phyloP scores from a whole-genome alignment of 2,113 vertebrate species.

The Thymallus thymallus region DNA sequence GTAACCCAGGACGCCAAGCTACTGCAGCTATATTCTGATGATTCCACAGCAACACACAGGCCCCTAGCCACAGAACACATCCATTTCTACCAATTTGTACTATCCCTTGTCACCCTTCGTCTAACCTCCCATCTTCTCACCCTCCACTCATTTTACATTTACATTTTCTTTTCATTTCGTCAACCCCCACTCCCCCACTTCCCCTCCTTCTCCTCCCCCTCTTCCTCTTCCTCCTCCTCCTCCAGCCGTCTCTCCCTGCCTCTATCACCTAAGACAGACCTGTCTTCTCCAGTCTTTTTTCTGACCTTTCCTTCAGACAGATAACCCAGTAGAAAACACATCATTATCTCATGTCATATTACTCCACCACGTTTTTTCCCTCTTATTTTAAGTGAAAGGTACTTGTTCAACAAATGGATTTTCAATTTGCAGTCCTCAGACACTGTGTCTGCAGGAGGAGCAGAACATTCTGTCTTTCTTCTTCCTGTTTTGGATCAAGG shows the following conservation, averaged over 20 bases:
- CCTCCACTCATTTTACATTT: too few species aligned
- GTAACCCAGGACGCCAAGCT: conserved; percentile 68
- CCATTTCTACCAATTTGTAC: conserved; percentile 65
- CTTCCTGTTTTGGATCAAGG: not conserved
- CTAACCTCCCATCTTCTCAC: not conserved
- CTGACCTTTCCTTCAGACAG: conserved; percentile 84
- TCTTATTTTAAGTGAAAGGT: conserved; percentile 76
- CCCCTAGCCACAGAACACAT: conserved; percentile 79
- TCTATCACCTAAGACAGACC: conserved; percentile 40
- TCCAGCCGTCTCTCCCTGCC: not conserved
- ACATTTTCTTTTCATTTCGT: not conserved
- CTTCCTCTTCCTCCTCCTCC: not conserved
- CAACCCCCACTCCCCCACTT: not conserved
- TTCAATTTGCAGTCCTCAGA: conserved; percentile 56
- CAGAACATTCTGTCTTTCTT: not conserved
- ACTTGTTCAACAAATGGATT: conserved; percentile 80
- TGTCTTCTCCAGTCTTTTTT: conserved; percentile 57
- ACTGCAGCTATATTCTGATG: conserved; percentile 98
- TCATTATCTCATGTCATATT: conserved; percentile 83
- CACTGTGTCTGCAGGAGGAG: conserved; percentile 34
- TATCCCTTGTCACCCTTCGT: not conserved
- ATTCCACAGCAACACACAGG: conserved; percentile 80
- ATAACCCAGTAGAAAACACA: conserved; percentile 82
- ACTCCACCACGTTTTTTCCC: conserved; percentile 67
- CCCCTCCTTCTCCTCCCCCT: not conserved